These are phyloP conservation scores for Palaemon carinicauda DNA, from an alignment of 1,140 invertebrate species.

Conservation along the genomic window DNA sequence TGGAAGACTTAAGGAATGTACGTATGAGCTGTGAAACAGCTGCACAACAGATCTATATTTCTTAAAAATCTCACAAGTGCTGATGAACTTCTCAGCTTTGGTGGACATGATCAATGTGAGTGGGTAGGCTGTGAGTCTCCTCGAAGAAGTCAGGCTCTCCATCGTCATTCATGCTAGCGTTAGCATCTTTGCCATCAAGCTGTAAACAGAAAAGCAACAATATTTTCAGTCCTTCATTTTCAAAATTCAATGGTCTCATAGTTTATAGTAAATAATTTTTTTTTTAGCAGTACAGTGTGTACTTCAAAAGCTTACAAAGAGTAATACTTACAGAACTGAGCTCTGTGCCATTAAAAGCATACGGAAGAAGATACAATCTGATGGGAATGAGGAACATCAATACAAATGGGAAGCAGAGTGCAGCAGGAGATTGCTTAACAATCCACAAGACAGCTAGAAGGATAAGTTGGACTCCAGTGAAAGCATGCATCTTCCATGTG, in stretches of 20 bases:
- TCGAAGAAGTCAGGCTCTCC: constrained; percentile 59
- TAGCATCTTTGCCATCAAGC: constrained; percentile 51
- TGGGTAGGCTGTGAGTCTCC: constrained; percentile 51
- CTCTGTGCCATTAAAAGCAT: constrained; percentile 81
- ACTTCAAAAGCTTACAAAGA: too few species aligned
- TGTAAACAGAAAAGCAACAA: background rate
- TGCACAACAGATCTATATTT: too few species aligned
- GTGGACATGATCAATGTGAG: constrained; percentile 42
- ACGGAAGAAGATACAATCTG: constrained; percentile 77
- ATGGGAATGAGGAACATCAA: constrained; percentile 90
- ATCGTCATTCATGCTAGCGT: constrained; percentile 22
- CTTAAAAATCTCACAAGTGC: too few species aligned
- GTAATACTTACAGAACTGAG: constrained; percentile 76
- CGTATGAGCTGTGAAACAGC: too few species aligned
- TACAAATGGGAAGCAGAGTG: constrained; percentile 91
- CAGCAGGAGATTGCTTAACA: constrained; percentile 87
- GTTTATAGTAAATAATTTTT: background rate
- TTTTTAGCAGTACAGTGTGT: too few species aligned
- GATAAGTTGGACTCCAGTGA: constrained; percentile 83
- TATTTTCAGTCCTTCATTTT: background rate
- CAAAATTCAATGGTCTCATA: background rate
- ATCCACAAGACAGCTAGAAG: constrained; percentile 82
- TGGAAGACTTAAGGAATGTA: too few species aligned
- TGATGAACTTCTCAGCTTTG: constrained; percentile 22
- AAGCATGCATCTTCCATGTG: constrained; percentile 91